Conservation (phyloP, 2,888 invertebrate genomes). For the Metopia argyrocephala region DNA sequence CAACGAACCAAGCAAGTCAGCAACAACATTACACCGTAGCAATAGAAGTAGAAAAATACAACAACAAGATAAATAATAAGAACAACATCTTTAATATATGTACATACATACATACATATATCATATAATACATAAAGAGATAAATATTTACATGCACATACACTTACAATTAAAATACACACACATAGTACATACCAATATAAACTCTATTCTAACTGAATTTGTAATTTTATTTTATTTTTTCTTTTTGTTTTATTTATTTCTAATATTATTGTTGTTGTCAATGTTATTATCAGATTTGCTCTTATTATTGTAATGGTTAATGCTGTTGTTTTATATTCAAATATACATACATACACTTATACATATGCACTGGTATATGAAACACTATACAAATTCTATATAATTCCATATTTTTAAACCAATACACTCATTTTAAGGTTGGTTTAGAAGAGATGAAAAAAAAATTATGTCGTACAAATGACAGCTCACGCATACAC, state of each 20-base stretch:
- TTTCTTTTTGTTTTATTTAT: slow-evolving; percentile 8
- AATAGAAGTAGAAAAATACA: background rate
- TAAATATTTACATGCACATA: background rate
- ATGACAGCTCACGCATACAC: too few species aligned
- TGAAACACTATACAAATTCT: background rate
- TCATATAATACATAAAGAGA: too few species aligned
- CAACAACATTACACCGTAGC: slow-evolving; percentile 17
- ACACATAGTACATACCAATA: background rate
- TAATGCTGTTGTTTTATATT: slow-evolving; percentile 29
- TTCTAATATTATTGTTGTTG: slow-evolving; percentile 20
- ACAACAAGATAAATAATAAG: background rate
- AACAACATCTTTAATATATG: background rate
- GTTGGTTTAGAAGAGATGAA: too few species aligned
- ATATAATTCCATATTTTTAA: too few species aligned
- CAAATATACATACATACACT: background rate
- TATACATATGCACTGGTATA: background rate
- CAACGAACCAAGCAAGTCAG: slow-evolving; percentile 14
- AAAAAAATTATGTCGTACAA: too few species aligned
- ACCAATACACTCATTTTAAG: too few species aligned
- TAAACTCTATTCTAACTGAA: background rate
- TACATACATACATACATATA: background rate
- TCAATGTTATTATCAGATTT: slow-evolving; percentile 2
- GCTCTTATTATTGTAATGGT: too few species aligned
- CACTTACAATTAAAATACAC: background rate
- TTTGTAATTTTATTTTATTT: background rate